phyloP scores from a whole-genome alignment of 2,113 vertebrate species.

The Leuciscus idus region DNA sequence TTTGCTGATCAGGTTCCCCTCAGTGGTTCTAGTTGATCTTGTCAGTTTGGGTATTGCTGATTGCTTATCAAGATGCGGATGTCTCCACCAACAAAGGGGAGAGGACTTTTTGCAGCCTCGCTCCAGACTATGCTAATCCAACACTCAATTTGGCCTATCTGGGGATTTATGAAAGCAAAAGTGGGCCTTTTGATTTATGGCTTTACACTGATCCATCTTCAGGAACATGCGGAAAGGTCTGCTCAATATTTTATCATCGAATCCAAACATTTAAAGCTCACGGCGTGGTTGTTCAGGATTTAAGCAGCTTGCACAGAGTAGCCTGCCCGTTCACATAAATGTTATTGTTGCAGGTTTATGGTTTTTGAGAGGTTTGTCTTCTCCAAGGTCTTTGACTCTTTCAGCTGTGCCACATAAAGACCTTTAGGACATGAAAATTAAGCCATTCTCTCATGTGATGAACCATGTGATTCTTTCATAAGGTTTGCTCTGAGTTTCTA shows the following conservation, averaged over 20 bases:
- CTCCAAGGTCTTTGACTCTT: constrained; percentile 18
- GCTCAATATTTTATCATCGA: constrained; percentile 43
- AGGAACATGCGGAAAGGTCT: constrained; percentile 9
- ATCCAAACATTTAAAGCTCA: constrained; percentile 13
- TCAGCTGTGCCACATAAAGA: background rate
- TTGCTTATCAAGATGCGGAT: constrained; percentile 56
- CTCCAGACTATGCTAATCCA: constrained; percentile 51
- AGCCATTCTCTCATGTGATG: constrained; percentile 26
- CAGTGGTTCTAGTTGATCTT: constrained; percentile 57
- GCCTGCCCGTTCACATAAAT: background rate
- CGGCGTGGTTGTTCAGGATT: background rate
- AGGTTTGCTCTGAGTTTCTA: constrained; percentile 10
- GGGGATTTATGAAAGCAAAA: constrained; percentile 45
- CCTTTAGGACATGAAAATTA: background rate
- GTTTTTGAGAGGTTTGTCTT: constrained; percentile 7
- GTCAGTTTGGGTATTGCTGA: constrained; percentile 57
- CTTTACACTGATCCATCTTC: constrained; percentile 35
- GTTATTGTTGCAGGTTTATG: background rate
- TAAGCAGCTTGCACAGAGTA: background rate
- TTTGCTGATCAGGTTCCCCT: constrained; percentile 49
- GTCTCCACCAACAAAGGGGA: constrained; percentile 56
- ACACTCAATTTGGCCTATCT: constrained; percentile 46
- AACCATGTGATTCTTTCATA: constrained; percentile 35
- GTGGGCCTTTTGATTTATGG: constrained; percentile 26
- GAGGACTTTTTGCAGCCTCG: constrained; percentile 51